Evolutionary conservation across 2,113 vertebrate species (phyloP).

Genomic region (Notarius lentiginosus): DNA sequence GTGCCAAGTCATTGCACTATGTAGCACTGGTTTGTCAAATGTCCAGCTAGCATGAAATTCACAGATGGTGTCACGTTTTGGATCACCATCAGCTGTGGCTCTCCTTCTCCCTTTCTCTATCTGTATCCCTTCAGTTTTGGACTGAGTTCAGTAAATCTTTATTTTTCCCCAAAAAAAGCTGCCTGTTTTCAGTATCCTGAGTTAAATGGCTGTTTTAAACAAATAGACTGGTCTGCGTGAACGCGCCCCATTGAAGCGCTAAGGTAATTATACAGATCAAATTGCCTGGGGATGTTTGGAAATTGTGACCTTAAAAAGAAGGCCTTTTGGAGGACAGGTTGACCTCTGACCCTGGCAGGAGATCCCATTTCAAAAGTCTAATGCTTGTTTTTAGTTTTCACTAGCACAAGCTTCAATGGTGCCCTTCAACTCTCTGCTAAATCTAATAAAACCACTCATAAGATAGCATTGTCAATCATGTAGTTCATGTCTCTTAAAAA

Average conservation of each 20-base stretch:
- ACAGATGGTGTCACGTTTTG: slow-evolving; percentile 27
- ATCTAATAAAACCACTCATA: slow-evolving; percentile 47
- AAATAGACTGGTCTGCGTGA: slow-evolving; percentile 46
- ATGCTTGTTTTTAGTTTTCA: slow-evolving; percentile 53
- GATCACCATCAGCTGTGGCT: slow-evolving; percentile 16
- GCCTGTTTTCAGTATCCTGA: slow-evolving; percentile 39
- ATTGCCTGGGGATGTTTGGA: slow-evolving; percentile 57
- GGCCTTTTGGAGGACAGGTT: slow-evolving; percentile 57
- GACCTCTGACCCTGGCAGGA: slow-evolving; percentile 46
- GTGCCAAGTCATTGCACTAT: slow-evolving; percentile 24
- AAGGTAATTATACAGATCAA: slow-evolving; percentile 54
- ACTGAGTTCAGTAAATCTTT: slow-evolving; percentile 27
- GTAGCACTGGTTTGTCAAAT: slow-evolving; percentile 25
- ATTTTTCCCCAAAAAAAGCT: slow-evolving; percentile 30
- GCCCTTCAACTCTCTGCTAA: slow-evolving; percentile 46
- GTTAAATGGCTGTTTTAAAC: slow-evolving; percentile 52
- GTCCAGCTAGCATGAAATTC: slow-evolving; percentile 34
- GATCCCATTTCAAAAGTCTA: slow-evolving; percentile 61
- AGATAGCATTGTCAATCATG: background rate
- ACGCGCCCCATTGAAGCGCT: slow-evolving; percentile 41
- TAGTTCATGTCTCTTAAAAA: background rate
- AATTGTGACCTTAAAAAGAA: slow-evolving; percentile 53
- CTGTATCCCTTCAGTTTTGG: slow-evolving; percentile 23
- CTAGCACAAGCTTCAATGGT: slow-evolving; percentile 34
- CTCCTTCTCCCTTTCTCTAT: slow-evolving; percentile 9